A percentile compares a stretch with the other conserved stretches of the same genome.
These are phyloP conservation scores for Oscarella lobularis DNA, from an alignment of 37 sponge, comb jelly and placozoan genomes.

Conservation along the genomic window DNA sequence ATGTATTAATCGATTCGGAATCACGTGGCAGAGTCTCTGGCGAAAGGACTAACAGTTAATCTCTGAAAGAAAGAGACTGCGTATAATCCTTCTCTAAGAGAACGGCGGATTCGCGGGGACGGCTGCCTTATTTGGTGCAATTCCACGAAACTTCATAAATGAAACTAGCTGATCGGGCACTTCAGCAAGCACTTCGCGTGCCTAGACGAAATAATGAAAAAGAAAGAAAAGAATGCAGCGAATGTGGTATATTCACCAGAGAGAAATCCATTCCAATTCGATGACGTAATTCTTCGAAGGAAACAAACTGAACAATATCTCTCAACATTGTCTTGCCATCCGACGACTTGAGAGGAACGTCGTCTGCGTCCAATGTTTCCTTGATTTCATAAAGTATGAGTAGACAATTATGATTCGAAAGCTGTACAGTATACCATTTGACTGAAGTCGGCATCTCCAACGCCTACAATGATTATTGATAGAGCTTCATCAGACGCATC, in stretches of 20 bases:
- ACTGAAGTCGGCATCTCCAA: constrained; percentile 77
- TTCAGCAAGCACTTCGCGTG: constrained; percentile 75
- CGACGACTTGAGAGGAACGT: background rate
- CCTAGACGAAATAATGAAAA: constrained; percentile 16
- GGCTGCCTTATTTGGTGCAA: no score
- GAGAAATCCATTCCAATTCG: constrained; percentile 20
- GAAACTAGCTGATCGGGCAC: no score
- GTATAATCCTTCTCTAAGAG: no score
- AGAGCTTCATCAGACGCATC: no score
- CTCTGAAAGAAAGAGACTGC: no score
- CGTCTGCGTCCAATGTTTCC: background rate
- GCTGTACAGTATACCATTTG: constrained; percentile 55
- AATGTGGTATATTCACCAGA: no score
- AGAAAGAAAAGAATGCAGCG: no score
- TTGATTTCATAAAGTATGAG: background rate
- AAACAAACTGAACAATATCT: constrained; percentile 92
- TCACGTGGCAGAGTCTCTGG: no score
- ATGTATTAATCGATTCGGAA: no score
- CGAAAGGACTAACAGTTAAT: no score
- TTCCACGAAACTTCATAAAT: no score
- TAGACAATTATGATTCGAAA: background rate
- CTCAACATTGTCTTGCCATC: constrained; percentile 42
- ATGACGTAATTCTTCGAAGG: constrained; percentile 34
- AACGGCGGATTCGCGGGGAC: no score
- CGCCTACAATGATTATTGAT: constrained; percentile 82